These are phyloP conservation scores for Gymnothorax javanicus DNA, from an alignment of 2,797 vertebrate species.

Conservation along the genomic window DNA sequence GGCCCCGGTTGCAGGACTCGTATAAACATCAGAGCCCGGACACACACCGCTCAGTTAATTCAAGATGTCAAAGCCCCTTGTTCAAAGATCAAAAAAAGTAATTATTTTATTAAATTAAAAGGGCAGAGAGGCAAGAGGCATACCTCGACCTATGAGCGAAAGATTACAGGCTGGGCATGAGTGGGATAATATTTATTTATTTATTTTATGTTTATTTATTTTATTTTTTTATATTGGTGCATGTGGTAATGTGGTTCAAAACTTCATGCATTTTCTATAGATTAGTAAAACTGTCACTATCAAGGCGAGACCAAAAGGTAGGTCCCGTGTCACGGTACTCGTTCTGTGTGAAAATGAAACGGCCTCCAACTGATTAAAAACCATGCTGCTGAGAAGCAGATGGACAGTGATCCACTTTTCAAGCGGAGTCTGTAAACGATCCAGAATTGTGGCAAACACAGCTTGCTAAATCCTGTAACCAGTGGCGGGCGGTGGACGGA, in stretches of 20 bases:
- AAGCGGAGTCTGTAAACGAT: background rate
- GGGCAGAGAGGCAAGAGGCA: background rate
- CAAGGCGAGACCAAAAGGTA: background rate
- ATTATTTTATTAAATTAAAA: background rate
- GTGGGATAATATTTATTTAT: background rate
- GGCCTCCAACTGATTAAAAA: background rate
- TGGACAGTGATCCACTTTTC: background rate
- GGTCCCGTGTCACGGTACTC: background rate
- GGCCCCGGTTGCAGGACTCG: background rate
- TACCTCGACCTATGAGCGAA: constrained; percentile 1
- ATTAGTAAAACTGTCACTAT: background rate
- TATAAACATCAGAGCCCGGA: background rate
- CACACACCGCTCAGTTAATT: background rate
- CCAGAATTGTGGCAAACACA: background rate
- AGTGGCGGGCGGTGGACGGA: too few species aligned
- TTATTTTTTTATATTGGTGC: background rate
- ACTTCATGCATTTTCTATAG: background rate
- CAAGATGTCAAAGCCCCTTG: background rate
- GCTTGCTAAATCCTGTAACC: background rate
- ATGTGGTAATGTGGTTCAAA: background rate
- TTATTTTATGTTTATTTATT: background rate
- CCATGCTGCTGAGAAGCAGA: background rate
- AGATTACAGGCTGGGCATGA: constrained; percentile 2
- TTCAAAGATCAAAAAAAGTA: background rate
- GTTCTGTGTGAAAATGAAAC: background rate